Evolutionary conservation across 2,113 vertebrate genomes (phyloP).

Genomic region (Caloenas nicobarica): DNA sequence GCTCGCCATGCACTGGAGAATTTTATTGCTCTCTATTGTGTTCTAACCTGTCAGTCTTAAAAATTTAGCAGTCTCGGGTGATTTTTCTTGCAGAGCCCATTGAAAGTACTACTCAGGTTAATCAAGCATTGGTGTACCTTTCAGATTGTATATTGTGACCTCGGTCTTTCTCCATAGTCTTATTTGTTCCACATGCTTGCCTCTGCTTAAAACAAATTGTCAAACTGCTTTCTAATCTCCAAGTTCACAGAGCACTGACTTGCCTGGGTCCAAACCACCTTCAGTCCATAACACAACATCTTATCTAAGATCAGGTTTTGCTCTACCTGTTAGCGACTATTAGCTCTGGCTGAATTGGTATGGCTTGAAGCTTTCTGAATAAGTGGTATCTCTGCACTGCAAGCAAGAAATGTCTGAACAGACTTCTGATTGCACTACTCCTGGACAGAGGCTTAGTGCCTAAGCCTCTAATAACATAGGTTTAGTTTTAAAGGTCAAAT

Average conservation of each 20-base stretch:
- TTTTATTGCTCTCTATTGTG: neutral
- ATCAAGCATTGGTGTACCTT: neutral
- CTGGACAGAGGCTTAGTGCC: neutral
- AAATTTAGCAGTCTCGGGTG: neutral
- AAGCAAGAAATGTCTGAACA: neutral
- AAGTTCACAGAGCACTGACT: neutral
- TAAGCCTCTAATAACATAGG: neutral
- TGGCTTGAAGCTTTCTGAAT: neutral
- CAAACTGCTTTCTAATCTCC: neutral
- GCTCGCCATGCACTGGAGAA: neutral
- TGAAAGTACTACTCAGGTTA: neutral
- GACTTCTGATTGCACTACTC: neutral
- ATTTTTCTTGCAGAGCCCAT: neutral
- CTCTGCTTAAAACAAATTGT: neutral
- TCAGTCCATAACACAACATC: neutral
- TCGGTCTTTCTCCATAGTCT: neutral
- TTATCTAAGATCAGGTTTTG: constrained; percentile 14
- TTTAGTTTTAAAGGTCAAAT: constrained; percentile 28
- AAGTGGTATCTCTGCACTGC: neutral
- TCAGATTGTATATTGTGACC: neutral
- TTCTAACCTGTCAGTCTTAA: neutral
- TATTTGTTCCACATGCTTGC: neutral
- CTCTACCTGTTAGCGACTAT: neutral
- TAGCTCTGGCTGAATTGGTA: neutral
- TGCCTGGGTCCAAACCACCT: neutral